Conservation (phyloP, 2,888 invertebrate genomes). For the Atethmia centrago region DNA sequence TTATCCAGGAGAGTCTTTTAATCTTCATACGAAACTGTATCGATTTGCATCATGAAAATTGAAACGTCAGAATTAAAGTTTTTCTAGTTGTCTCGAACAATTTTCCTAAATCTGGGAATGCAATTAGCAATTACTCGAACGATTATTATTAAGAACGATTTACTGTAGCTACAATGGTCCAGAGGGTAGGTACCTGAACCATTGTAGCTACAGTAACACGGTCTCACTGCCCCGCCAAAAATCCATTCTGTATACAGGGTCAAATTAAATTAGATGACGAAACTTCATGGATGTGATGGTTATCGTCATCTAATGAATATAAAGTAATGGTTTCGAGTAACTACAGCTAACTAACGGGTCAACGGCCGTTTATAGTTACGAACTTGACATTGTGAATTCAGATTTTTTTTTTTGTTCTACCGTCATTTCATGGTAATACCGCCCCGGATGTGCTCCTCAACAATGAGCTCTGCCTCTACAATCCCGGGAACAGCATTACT, state of each 20-base stretch:
- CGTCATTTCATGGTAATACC: no score
- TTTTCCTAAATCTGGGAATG: not conserved
- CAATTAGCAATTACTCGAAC: not conserved
- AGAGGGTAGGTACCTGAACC: not conserved
- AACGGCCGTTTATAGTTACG: no score
- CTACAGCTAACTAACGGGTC: no score
- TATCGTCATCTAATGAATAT: no score
- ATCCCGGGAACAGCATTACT: not conserved
- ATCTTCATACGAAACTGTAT: not conserved
- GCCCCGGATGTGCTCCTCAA: not conserved
- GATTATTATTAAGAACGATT: not conserved
- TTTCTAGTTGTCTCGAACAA: not conserved
- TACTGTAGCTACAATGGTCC: not conserved
- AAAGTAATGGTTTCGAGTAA: no score
- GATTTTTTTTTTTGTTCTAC: no score
- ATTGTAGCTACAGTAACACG: no score
- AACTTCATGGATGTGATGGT: not conserved
- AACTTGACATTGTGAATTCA: no score
- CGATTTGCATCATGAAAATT: not conserved
- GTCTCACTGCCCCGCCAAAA: not conserved
- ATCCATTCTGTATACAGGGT: not conserved
- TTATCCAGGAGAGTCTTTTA: not conserved
- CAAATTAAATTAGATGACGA: not conserved
- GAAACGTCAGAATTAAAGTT: not conserved
- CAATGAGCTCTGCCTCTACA: not conserved